Evolutionary conservation across 2,888 invertebrate genomes (phyloP).

Genomic region (Xestia c-nigrum): DNA sequence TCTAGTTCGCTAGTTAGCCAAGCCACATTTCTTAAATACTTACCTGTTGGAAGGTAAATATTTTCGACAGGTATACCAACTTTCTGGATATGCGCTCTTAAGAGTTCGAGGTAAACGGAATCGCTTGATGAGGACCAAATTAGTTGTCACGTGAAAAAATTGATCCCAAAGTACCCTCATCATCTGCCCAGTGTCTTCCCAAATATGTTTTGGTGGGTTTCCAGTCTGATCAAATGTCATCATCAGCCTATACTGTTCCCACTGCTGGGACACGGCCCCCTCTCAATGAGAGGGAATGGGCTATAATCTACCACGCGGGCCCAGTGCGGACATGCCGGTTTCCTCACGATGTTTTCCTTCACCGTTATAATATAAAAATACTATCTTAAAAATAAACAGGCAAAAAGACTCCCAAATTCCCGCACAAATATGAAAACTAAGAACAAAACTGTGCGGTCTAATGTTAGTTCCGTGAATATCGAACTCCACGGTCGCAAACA

Average conservation of each 20-base stretch:
- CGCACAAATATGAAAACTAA: conserved; percentile 23
- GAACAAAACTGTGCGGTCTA: conserved; percentile 1
- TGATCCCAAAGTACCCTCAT: not conserved
- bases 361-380: no score
- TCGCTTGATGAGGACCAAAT: not conserved
- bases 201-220: not conserved
- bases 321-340: no score
- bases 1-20: no score
- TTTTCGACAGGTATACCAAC: no score
- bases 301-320: no score
- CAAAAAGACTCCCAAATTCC: not conserved
- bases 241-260: no score
- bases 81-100: no score
- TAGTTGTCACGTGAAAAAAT: not conserved
- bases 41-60: no score
- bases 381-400: not conserved
- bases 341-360: no score
- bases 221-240: not conserved
- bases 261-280: no score
- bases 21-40: no score
- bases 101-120: not conserved
- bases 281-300: no score
- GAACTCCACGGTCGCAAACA: conserved; percentile 20
- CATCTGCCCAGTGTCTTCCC: not conserved
- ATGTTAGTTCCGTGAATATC: conserved; percentile 21